Percentiles rank a stretch among this genome's conserved stretches.
Conservation (phyloP, 1,140 invertebrate genomes). For the Drosophila pruinosa region DNA sequence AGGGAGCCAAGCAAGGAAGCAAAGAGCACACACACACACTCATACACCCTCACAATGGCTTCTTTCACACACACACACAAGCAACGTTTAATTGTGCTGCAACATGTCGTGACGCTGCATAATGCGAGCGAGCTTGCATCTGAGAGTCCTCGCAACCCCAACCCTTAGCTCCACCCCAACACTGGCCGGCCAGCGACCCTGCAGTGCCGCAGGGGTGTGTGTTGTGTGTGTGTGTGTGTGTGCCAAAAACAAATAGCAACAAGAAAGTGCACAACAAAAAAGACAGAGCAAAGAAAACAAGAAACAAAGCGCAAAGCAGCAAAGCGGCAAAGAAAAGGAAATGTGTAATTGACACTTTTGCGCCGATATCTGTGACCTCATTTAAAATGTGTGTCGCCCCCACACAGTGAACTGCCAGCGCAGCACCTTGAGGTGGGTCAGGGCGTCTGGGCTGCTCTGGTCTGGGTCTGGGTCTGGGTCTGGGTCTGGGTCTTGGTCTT, state of each 20-base stretch:
- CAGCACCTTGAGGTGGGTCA: slow-evolving; percentile 73
- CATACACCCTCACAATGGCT: neutral
- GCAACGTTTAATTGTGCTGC: slow-evolving; percentile 52
- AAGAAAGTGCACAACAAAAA: slow-evolving; percentile 1
- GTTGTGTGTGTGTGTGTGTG: neutral
- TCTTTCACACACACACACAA: slow-evolving; percentile 6
- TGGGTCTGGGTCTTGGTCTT: neutral
- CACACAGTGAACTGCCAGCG: neutral
- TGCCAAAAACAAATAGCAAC: slow-evolving; percentile 6
- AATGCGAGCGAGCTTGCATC: slow-evolving; percentile 1
- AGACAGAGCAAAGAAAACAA: slow-evolving; percentile 28
- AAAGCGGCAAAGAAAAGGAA: slow-evolving; percentile 32
- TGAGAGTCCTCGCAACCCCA: neutral
- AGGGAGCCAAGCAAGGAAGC: neutral
- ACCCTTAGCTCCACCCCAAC: neutral
- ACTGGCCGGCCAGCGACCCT: slow-evolving; percentile 12
- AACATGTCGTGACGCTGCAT: slow-evolving; percentile 28
- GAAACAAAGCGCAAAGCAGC: neutral
- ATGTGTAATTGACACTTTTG: slow-evolving; percentile 76
- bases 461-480: neutral
- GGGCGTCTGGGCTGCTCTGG: no score
- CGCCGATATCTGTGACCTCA: slow-evolving; percentile 76
- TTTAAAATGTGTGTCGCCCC: slow-evolving; percentile 71
- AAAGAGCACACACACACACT: slow-evolving; percentile 8
- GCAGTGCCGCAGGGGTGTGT: neutral